Conservation (phyloP, 2,113 vertebrate genomes). For the Elgaria multicarinata region DNA sequence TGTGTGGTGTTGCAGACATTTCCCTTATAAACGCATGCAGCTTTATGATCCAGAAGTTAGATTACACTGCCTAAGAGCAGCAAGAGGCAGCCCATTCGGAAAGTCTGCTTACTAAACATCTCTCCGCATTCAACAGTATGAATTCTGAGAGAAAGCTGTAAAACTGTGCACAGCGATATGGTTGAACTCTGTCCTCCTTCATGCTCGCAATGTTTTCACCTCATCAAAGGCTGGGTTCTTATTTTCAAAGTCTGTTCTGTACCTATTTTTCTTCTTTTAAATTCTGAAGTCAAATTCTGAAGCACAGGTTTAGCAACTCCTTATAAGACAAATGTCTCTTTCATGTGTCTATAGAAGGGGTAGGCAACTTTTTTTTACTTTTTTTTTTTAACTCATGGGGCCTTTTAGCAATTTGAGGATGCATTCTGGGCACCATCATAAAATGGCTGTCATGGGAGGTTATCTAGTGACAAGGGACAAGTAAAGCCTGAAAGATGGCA, state of each 20-base stretch:
- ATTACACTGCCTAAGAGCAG: background rate
- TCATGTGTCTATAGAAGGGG: background rate
- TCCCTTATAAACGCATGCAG: background rate
- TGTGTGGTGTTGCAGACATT: background rate
- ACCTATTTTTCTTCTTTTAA: background rate
- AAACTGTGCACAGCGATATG: background rate
- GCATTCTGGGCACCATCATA: too few relatives aligned
- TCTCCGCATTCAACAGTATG: background rate
- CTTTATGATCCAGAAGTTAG: background rate
- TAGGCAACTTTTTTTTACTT: too few relatives aligned
- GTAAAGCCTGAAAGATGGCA: too few relatives aligned
- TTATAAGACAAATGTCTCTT: background rate
- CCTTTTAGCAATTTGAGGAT: too few relatives aligned
- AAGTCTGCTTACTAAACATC: background rate
- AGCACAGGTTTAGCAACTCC: accelerated
- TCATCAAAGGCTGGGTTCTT: background rate
- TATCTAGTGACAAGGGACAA: too few relatives aligned
- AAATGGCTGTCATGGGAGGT: too few relatives aligned
- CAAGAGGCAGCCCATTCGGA: background rate
- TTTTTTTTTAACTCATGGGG: too few relatives aligned
- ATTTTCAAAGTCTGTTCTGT: accelerated
- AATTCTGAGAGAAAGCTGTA: background rate
- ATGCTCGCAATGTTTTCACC: background rate
- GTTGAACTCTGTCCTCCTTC: background rate
- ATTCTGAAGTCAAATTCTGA: background rate